A percentile compares a stretch with the other conserved stretches of the same genome.
Evolutionary conservation across 2,888 invertebrate species (phyloP).

Genomic region (Drosophila paramelanica): DNA sequence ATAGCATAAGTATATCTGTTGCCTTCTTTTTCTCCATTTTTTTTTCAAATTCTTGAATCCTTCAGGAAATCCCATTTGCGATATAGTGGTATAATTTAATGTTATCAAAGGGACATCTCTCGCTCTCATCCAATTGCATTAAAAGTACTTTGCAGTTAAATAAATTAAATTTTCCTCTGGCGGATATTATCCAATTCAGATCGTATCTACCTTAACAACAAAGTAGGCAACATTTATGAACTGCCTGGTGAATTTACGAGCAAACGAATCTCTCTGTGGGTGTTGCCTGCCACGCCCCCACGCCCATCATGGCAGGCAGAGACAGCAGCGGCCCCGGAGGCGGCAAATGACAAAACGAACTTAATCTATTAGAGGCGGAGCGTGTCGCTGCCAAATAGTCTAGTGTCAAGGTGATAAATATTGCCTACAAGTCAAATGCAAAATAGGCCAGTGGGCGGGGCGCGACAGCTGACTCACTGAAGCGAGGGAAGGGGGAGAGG

Average conservation of each 20-base stretch:
- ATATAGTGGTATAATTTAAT: not conserved
- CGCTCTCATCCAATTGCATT: not conserved
- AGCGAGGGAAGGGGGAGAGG: not conserved
- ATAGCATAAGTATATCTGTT: too few species aligned
- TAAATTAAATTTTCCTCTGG: constrained; percentile 44
- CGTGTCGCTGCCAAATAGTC: constrained; percentile 50
- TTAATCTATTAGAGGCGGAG: constrained; percentile 69
- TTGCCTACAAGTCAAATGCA: constrained; percentile 68
- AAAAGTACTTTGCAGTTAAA: not conserved
- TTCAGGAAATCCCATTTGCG: not conserved
- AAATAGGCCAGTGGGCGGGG: constrained; percentile 41
- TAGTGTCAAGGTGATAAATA: constrained; percentile 74
- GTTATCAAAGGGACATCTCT: not conserved
- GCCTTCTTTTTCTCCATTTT: too few species aligned
- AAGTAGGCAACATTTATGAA: constrained; percentile 33
- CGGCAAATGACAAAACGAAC: constrained; percentile 71
- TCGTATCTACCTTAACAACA: constrained; percentile 26
- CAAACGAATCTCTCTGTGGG: constrained; percentile 13
- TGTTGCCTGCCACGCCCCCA: not conserved
- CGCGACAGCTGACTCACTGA: not conserved
- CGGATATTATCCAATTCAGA: constrained; percentile 60
- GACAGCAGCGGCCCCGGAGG: constrained; percentile 33
- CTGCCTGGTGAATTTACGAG: constrained; percentile 21
- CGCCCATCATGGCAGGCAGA: not conserved
- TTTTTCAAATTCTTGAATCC: not conserved